Evolutionary conservation across 2,113 vertebrate species (phyloP).

Genomic region (Cyprinodon variegatus): DNA sequence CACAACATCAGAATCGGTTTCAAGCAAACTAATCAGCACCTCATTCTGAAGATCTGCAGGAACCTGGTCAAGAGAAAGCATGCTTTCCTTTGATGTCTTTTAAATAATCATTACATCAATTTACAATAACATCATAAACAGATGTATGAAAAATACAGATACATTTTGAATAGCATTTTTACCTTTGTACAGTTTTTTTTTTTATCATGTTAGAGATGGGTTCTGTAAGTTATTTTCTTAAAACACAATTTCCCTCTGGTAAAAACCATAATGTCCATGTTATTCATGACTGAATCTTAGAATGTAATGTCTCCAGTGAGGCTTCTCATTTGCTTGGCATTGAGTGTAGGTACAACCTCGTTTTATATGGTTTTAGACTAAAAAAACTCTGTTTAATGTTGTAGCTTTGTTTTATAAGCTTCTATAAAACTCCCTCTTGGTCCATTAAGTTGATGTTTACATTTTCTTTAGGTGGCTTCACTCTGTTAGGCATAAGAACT

Average conservation of each 20-base stretch:
- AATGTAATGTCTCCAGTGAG: constrained; percentile 12
- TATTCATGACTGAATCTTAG: constrained; percentile 17
- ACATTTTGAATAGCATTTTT: background rate
- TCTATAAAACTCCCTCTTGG: constrained; percentile 31
- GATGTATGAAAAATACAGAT: background rate
- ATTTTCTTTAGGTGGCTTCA: constrained; percentile 42
- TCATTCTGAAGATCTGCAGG: constrained; percentile 95
- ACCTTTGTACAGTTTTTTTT: background rate
- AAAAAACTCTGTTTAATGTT: constrained; percentile 24
- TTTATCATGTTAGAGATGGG: background rate
- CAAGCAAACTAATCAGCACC: constrained; percentile 91
- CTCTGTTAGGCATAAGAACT: constrained; percentile 31
- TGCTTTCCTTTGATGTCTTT: constrained; percentile 5
- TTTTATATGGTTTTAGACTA: constrained; percentile 7
- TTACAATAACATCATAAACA: background rate
- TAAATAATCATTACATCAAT: background rate
- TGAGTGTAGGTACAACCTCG: constrained; percentile 10
- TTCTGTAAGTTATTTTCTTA: background rate
- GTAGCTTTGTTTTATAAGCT: constrained; percentile 39
- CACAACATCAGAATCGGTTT: constrained; percentile 95
- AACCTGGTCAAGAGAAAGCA: constrained; percentile 77
- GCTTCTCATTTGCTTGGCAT: constrained; percentile 7
- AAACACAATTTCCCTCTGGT: constrained; percentile 1
- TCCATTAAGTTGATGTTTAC: constrained; percentile 42
- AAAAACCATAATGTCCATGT: constrained; percentile 1